These are phyloP conservation scores for Ennomos quercinarius DNA, from an alignment of 2,888 invertebrate species.

Conservation along the genomic window DNA sequence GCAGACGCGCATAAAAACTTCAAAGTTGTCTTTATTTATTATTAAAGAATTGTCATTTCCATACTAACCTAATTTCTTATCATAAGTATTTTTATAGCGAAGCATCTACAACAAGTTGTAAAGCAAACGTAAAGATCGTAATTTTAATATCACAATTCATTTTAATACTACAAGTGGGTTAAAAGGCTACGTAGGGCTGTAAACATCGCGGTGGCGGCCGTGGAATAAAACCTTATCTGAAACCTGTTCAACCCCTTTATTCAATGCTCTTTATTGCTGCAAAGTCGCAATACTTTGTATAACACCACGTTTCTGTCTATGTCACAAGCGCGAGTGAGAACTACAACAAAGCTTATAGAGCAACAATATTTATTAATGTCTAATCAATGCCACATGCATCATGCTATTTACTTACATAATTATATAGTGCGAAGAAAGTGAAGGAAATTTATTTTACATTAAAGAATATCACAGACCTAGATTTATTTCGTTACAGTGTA, in stretches of 20 bases:
- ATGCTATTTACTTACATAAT: too few relatives aligned
- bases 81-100: background rate
- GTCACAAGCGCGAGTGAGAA: constrained; percentile 21
- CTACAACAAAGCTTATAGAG: constrained; percentile 23
- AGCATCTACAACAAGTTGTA: constrained; percentile 14
- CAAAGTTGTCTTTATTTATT: too few relatives aligned
- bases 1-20: too few relatives aligned
- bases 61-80: too few relatives aligned
- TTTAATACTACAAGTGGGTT: constrained; percentile 42
- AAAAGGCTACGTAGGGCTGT: constrained; percentile 41
- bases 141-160: constrained; percentile 41
- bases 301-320: constrained; percentile 17
- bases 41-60: too few relatives aligned
- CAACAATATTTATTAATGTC: too few relatives aligned
- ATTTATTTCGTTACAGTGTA: too few relatives aligned
- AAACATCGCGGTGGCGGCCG: constrained; percentile 46
- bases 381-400: too few relatives aligned
- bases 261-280: constrained; percentile 69
- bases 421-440: too few relatives aligned
- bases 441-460: too few relatives aligned
- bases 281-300: constrained; percentile 67
- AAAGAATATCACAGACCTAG: too few relatives aligned
- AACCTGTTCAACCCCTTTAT: constrained; percentile 60
- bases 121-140: constrained; percentile 32
- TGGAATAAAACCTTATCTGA: constrained; percentile 66